Percentiles rank a stretch among this genome's conserved stretches.
Conservation (phyloP, 2,113 vertebrate genomes). For the Calidris pugnax region DNA sequence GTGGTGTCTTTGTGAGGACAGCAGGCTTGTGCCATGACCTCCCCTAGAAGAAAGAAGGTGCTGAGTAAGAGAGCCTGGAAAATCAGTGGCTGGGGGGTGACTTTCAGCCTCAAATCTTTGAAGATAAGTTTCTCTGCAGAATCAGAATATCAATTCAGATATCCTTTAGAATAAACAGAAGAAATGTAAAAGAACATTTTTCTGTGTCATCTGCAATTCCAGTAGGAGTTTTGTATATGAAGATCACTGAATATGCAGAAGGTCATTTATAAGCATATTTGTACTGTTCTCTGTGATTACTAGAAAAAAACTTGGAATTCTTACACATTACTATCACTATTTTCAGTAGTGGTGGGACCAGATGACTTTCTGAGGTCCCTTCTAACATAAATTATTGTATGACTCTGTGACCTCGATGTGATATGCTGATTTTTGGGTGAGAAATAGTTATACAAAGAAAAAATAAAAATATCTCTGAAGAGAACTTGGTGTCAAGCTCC, state of each 20-base stretch:
- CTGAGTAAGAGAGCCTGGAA: not conserved
- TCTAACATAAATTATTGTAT: not conserved
- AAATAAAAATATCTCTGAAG: not conserved
- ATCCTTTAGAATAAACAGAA: not conserved
- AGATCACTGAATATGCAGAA: not conserved
- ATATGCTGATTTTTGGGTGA: not conserved
- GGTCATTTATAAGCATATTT: not conserved
- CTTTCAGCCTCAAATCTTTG: not conserved
- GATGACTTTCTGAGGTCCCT: not conserved
- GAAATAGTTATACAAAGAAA: not conserved
- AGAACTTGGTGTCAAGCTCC: not conserved
- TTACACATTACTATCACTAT: not conserved
- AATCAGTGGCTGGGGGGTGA: not conserved
- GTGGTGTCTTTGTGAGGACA: not conserved
- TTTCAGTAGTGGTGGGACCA: not conserved
- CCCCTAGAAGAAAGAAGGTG: not conserved
- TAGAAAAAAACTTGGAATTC: not conserved
- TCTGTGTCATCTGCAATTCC: not conserved
- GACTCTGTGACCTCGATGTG: not conserved
- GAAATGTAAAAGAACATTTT: not conserved
- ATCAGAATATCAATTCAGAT: not conserved
- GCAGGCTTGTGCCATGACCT: not conserved
- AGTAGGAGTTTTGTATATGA: not conserved
- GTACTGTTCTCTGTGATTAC: not conserved
- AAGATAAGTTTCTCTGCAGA: not conserved